Evolutionary conservation across 2,113 vertebrate species (phyloP).

Genomic region (Gobio gobio): DNA sequence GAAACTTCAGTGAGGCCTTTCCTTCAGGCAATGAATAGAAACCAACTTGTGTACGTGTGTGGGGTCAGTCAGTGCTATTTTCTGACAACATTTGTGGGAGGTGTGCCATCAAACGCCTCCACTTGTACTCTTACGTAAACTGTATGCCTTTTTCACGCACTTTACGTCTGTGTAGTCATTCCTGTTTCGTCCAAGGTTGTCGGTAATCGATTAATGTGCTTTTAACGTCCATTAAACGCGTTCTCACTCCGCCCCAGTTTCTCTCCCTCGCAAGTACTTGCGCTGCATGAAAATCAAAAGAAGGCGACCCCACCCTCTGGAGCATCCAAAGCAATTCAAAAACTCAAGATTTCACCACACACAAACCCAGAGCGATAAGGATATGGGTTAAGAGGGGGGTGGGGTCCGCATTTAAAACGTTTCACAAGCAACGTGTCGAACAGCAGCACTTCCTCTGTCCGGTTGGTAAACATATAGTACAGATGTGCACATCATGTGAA

Average conservation of each 20-base stretch:
- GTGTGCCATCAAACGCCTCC: not conserved
- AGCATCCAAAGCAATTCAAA: slow-evolving; percentile 23
- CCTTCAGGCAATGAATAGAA: slow-evolving; percentile 11
- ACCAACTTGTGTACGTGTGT: not conserved
- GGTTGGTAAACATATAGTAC: not conserved
- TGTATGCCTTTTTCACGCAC: not conserved
- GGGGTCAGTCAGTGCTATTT: not conserved
- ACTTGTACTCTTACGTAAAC: not conserved
- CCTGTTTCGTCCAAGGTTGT: not conserved
- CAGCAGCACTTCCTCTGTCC: slow-evolving; percentile 21
- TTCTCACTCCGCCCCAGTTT: slow-evolving; percentile 26
- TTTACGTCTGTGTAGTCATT: not conserved
- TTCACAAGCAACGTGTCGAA: not conserved
- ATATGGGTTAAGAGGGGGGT: slow-evolving; percentile 32
- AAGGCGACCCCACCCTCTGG: slow-evolving; percentile 32
- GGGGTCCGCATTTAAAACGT: not conserved
- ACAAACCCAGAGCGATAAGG: slow-evolving; percentile 2
- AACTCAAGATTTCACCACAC: slow-evolving; percentile 7
- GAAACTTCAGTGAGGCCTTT: not conserved
- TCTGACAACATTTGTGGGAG: slow-evolving; percentile 12
- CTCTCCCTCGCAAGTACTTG: not conserved
- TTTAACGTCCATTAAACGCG: slow-evolving; percentile 45
- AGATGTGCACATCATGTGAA: not conserved
- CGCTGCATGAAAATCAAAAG: not conserved
- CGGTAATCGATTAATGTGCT: slow-evolving; percentile 41